phyloP scores from a whole-genome alignment of 2,797 vertebrate genomes.

The Nasua narica region DNA sequence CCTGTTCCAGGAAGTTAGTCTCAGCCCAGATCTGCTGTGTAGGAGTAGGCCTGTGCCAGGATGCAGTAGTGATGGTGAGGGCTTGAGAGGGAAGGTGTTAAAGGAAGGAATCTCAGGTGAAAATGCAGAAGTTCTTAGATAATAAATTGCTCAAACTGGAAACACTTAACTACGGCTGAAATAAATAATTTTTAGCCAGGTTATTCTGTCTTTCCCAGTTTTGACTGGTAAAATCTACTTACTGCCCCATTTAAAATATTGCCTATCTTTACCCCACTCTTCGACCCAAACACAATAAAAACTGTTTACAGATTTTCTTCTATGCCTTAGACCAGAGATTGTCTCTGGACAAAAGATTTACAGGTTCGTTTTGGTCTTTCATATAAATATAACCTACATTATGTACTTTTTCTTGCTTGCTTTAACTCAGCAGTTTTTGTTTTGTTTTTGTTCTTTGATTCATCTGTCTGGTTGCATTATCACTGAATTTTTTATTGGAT shows the following conservation, averaged over 20 bases:
- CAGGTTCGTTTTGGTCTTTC: not conserved
- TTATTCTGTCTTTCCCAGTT: not conserved
- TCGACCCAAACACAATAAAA: not conserved
- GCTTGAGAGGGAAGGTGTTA: not conserved
- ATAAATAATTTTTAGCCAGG: not conserved
- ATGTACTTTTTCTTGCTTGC: not conserved
- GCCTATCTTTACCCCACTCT: not conserved
- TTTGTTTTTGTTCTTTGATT: not conserved
- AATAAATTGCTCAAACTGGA: not conserved
- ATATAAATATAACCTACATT: not conserved
- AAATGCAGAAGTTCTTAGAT: not conserved
- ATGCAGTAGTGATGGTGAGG: not conserved
- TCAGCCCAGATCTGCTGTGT: not conserved
- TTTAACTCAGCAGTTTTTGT: not conserved
- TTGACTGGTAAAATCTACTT: not conserved
- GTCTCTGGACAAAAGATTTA: not conserved
- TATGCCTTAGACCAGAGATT: not conserved
- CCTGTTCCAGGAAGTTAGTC: not conserved
- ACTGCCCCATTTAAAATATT: not conserved
- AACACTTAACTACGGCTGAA: not conserved
- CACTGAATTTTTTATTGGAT: not conserved
- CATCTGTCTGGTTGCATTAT: not conserved
- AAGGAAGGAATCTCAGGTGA: not conserved
- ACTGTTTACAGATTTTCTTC: not conserved
- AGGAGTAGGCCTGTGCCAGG: not conserved